Percentiles rank a stretch among this genome's conserved stretches.
phyloP scores from a whole-genome alignment of 2,888 invertebrate genomes.

The Parnassius apollo region DNA sequence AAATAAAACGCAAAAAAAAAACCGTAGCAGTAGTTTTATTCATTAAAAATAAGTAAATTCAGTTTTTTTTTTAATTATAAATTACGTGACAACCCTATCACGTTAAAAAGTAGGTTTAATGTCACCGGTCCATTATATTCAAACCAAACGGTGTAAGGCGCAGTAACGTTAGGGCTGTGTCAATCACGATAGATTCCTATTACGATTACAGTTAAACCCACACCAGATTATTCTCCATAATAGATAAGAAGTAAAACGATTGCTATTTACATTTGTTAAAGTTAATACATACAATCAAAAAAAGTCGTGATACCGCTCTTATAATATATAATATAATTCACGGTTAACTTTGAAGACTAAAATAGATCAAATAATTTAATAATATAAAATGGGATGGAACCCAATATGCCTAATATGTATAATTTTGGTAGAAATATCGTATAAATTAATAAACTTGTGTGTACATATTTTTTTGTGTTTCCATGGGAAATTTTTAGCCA shows the following conservation, averaged over 20 bases:
- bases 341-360: too few relatives aligned
- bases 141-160: slow-evolving; percentile 18
- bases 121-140: slow-evolving; percentile 31
- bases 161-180: slow-evolving; percentile 30
- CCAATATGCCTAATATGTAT: too few relatives aligned
- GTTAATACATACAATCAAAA: slow-evolving; percentile 10
- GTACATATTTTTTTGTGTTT: too few relatives aligned
- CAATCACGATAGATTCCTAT: slow-evolving; percentile 30
- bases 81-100: slow-evolving; percentile 25
- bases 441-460: too few relatives aligned
- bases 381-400: too few relatives aligned
- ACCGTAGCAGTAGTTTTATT: too few relatives aligned
- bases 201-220: slow-evolving; percentile 26
- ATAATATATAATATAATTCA: neutral
- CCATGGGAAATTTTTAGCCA: too few relatives aligned
- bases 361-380: too few relatives aligned
- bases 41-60: too few relatives aligned
- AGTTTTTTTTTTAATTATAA: too few relatives aligned
- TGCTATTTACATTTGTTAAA: slow-evolving; percentile 18
- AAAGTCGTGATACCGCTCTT: slow-evolving; percentile 1
- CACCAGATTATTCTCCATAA: slow-evolving; percentile 23
- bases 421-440: too few relatives aligned
- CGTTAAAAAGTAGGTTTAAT: slow-evolving; percentile 27
- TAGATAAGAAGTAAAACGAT: slow-evolving; percentile 19
- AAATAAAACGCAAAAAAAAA: too few relatives aligned